phyloP scores from a whole-genome alignment of 2,888 invertebrate species.

The Incurvaria masculella region DNA sequence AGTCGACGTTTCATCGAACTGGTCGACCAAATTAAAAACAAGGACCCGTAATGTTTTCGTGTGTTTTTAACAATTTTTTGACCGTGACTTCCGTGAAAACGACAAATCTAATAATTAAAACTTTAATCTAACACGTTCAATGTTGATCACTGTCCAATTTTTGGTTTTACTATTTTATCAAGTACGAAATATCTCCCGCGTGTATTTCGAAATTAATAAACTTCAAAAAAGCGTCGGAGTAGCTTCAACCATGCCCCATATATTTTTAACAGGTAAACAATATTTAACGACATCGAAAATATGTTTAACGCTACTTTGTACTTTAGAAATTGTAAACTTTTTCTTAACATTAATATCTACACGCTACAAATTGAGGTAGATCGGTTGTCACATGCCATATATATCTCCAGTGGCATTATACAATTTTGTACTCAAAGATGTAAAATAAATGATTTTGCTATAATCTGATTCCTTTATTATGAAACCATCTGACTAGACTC shows the following conservation, averaged over 20 bases:
- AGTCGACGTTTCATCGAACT: background rate
- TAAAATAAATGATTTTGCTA: background rate
- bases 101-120: constrained; percentile 49
- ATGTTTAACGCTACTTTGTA: background rate
- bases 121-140: constrained; percentile 53
- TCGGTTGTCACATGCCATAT: constrained; percentile 30
- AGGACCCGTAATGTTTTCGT: constrained; percentile 45
- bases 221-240: too few relatives aligned
- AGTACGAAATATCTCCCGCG: background rate
- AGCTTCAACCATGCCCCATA: background rate
- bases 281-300: background rate
- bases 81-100: constrained; percentile 33
- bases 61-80: constrained; percentile 40
- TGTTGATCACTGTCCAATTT: constrained; percentile 56
- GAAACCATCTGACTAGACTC: background rate
- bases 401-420: constrained; percentile 18
- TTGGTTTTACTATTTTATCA: too few relatives aligned
- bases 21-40: constrained; percentile 23
- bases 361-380: constrained; percentile 42
- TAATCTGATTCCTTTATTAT: background rate
- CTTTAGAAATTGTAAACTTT: background rate
- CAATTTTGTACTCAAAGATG: constrained; percentile 19
- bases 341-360: background rate
- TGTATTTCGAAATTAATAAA: background rate
- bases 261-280: background rate